Conservation (phyloP, 53 echinoderm and acorn worm species). For the Astropecten irregularis region DNA sequence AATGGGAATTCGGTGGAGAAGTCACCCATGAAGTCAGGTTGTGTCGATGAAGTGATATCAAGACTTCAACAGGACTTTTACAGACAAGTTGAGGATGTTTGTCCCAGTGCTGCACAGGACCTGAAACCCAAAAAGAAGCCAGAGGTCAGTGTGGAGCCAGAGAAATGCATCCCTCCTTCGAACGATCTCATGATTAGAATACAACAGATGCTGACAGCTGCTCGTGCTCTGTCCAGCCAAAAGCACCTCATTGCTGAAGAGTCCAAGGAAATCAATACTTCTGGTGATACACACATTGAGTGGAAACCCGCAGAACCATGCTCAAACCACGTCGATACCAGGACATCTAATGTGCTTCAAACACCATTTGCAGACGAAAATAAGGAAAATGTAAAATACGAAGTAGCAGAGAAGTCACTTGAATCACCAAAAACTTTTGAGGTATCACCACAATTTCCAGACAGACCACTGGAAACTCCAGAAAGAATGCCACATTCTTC, state of each 20-base stretch:
- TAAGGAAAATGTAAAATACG: not conserved
- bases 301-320: not conserved
- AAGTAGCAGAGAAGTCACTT: not conserved
- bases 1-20: constrained; percentile 14
- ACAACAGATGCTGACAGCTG: constrained; percentile 26
- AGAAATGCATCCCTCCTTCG: not conserved
- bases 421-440: not conserved
- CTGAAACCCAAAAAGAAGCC: not conserved
- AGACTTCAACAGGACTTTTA: constrained; percentile 10
- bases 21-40: not conserved
- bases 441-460: too few species aligned
- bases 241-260: not conserved
- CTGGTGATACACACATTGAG: not conserved
- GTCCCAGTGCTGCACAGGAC: not conserved
- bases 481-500: too few species aligned
- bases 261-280: not conserved
- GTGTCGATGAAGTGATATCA: constrained; percentile 14
- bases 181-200: not conserved
- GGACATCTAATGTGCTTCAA: not conserved
- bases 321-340: constrained; percentile 2
- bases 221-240: constrained; percentile 2
- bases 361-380: not conserved
- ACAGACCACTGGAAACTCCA: too few species aligned
- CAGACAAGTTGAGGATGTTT: constrained; percentile 10
- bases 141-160: not conserved